These are phyloP conservation scores for Nothobranchius furzeri DNA, from an alignment of 2,113 vertebrate species.

Conservation along the genomic window DNA sequence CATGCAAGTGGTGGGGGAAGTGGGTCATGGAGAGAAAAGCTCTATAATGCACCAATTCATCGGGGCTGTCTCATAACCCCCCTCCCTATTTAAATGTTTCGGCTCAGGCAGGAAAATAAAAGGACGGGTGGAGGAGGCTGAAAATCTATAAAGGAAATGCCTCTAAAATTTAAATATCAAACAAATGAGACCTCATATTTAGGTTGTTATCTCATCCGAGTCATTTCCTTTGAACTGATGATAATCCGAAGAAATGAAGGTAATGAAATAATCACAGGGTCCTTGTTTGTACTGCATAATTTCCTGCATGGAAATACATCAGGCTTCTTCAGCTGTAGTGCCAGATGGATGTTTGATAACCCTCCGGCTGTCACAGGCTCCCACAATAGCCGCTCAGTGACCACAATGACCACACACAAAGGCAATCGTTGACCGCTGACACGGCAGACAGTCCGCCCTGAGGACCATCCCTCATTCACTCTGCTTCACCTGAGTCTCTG, in stretches of 20 bases:
- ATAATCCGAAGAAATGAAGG: conserved; percentile 39
- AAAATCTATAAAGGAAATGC: conserved; percentile 43
- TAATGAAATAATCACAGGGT: conserved; percentile 49
- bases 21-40: conserved; percentile 41
- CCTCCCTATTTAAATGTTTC: not conserved
- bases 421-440: conserved; percentile 52
- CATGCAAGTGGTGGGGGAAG: conserved; percentile 39
- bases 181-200: conserved; percentile 33
- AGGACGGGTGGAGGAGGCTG: conserved; percentile 28
- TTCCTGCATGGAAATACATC: conserved; percentile 22
- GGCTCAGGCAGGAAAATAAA: conserved; percentile 13
- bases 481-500: conserved; percentile 69
- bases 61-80: conserved; percentile 12
- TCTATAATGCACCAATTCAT: conserved; percentile 63
- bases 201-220: conserved; percentile 24
- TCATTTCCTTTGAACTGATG: conserved; percentile 36
- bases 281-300: conserved; percentile 44
- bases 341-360: conserved; percentile 78
- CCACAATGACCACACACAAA: conserved; percentile 65
- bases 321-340: conserved; percentile 71
- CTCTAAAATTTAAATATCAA: conserved; percentile 46
- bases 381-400: conserved; percentile 59
- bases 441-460: conserved; percentile 47
- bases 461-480: conserved; percentile 55
- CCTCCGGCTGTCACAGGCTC: conserved; percentile 56